Base-by-base conservation (phyloP, 2,113 vertebrate genomes). In the Struthidea cinerea region DNA sequence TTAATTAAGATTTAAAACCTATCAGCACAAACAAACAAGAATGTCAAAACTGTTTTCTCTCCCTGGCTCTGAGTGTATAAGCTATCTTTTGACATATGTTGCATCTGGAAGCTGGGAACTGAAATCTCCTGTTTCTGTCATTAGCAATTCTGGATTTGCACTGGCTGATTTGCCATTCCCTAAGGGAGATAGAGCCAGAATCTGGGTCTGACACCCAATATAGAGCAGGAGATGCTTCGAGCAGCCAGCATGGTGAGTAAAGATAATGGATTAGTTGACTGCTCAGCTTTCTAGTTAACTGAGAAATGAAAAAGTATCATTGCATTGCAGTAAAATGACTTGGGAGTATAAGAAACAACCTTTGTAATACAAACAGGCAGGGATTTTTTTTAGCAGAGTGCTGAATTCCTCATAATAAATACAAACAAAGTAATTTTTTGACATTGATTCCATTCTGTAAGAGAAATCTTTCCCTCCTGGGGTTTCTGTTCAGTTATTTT, bases 31-130 rank as follows among this genome's bases (percentile, higher is more conserved):
- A 86, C 74, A 92, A 92, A 91, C 74, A 87, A 75, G 96, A 89
- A 70, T 44, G 73, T 74, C 84, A 90, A 71, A 87, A 53, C 69
- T 79, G 10, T 61, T 95, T 93, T 75, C 68, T 89, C 94, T 84
- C 91, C 57, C 96, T 60, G 97, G 97, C 86, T 98, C 98, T 92
- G 95, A 97, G 90, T 96, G 91, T 95, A 64, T 97, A 95, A 89
- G 97, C 90, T 98, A 94, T 87, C 97, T 98, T 95, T 93, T 98
- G 97, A 97, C 82, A 80, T 89, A 77, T 55, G 52, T 67, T 69
- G 20, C 39, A 35, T 88, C 96, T 93, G 91, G 94, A 89, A 96
- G 47, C 47, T 82, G 19, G 12, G 88, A 96, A 70, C 90, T 83
- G 57, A 68, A 93, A 82, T 84, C 70, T 33, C 9, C 84, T n/a